Evolutionary conservation across 2,797 vertebrate genomes (phyloP).

Genomic region (Glyptemys insculpta): DNA sequence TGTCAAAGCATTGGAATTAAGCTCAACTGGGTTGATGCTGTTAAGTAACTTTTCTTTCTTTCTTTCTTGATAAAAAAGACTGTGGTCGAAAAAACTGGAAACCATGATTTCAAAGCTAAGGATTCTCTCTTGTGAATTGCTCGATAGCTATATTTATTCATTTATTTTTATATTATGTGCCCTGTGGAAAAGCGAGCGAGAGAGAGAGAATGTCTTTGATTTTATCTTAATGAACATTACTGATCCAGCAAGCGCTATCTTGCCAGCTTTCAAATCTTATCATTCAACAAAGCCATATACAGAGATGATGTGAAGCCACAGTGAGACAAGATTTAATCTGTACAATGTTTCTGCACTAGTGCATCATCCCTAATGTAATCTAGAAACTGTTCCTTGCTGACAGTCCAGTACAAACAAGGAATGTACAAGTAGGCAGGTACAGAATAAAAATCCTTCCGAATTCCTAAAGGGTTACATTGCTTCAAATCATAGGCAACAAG

Average conservation of each 20-base stretch:
- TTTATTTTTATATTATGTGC: neutral
- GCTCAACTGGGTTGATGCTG: neutral
- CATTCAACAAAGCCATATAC: fast-evolving
- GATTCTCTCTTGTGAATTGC: neutral
- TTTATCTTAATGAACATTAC: constrained; percentile 29
- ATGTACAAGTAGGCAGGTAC: neutral
- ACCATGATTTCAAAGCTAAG: neutral
- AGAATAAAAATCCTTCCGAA: neutral
- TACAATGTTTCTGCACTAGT: neutral
- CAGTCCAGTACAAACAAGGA: neutral
- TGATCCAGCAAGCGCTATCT: neutral
- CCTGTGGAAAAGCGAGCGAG: neutral
- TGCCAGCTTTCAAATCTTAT: neutral
- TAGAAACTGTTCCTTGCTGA: neutral
- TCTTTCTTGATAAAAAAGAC: neutral
- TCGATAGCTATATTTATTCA: neutral
- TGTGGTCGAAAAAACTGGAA: constrained; percentile 38
- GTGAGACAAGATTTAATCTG: neutral
- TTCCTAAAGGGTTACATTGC: fast-evolving
- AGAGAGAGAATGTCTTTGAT: neutral
- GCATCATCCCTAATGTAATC: neutral
- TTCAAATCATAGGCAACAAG: neutral
- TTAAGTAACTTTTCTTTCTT: constrained; percentile 5
- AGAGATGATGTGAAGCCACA: fast-evolving
- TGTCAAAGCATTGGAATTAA: neutral